phyloP scores from a whole-genome alignment of 2,113 vertebrate genomes.

The Sterna hirundo region DNA sequence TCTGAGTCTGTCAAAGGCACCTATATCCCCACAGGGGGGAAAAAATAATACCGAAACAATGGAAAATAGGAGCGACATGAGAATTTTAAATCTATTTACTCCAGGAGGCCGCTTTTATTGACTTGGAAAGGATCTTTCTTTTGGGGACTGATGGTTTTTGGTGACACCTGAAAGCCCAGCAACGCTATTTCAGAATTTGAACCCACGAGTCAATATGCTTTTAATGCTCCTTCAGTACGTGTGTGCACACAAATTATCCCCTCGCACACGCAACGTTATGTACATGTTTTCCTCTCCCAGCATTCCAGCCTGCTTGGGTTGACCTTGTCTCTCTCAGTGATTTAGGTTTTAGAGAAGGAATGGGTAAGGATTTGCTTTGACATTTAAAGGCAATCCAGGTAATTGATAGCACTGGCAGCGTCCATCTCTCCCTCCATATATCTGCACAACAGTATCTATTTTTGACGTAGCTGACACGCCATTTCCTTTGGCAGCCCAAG shows the following conservation, averaged over 20 bases:
- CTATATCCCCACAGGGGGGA: neutral
- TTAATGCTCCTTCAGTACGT: neutral
- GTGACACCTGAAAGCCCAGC: neutral
- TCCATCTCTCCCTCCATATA: conserved; percentile 80
- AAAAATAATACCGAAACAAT: neutral
- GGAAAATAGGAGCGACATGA: neutral
- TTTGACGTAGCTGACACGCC: conserved; percentile 79
- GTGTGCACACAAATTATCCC: neutral
- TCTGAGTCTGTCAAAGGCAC: neutral
- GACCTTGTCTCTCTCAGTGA: conserved; percentile 78
- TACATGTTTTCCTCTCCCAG: conserved; percentile 20
- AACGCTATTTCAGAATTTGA: rapidly evolving
- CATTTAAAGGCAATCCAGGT: conserved; percentile 86
- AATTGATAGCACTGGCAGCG: conserved; percentile 76
- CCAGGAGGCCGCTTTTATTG: neutral
- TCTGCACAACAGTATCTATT: conserved; percentile 84
- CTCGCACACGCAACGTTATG: neutral
- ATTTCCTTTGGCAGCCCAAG: conserved; percentile 80
- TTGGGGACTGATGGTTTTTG: neutral
- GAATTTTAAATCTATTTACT: neutral
- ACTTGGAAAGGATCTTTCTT: neutral
- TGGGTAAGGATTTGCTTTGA: conserved; percentile 82
- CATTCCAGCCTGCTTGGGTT: conserved; percentile 71
- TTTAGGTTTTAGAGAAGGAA: conserved; percentile 81
- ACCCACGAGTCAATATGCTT: rapidly evolving